These are phyloP conservation scores for Tyto alba DNA, from an alignment of 2,113 vertebrate genomes.

Conservation along the genomic window DNA sequence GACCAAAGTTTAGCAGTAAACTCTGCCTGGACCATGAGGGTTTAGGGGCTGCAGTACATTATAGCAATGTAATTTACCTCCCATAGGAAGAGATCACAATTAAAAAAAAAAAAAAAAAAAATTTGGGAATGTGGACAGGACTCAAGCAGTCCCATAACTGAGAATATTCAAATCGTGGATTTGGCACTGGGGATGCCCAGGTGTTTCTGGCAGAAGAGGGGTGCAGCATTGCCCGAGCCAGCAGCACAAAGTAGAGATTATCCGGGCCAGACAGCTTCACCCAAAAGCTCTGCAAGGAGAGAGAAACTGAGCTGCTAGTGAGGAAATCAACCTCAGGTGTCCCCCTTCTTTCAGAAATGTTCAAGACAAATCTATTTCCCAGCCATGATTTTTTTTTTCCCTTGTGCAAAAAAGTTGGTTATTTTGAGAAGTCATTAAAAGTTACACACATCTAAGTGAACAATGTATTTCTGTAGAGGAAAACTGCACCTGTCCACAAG, in stretches of 20 bases:
- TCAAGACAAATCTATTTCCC: background rate
- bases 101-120: no score
- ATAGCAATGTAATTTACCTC: background rate
- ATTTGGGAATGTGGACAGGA: background rate
- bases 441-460: background rate
- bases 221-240: background rate
- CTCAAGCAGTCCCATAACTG: background rate
- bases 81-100: background rate
- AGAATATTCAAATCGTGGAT: background rate
- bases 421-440: background rate
- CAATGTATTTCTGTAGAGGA: background rate
- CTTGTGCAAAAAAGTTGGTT: background rate
- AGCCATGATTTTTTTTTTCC: fast-evolving
- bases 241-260: background rate
- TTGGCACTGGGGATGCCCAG: background rate
- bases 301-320: background rate
- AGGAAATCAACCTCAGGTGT: background rate
- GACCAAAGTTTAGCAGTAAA: background rate
- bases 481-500: background rate
- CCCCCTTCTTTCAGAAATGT: background rate
- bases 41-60: background rate
- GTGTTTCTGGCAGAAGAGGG: background rate
- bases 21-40: background rate
- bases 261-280: background rate
- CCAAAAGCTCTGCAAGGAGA: background rate